These are phyloP conservation scores for Helicolenus hilgendorfi DNA, from an alignment of 2,797 vertebrate species.

Conservation along the genomic window DNA sequence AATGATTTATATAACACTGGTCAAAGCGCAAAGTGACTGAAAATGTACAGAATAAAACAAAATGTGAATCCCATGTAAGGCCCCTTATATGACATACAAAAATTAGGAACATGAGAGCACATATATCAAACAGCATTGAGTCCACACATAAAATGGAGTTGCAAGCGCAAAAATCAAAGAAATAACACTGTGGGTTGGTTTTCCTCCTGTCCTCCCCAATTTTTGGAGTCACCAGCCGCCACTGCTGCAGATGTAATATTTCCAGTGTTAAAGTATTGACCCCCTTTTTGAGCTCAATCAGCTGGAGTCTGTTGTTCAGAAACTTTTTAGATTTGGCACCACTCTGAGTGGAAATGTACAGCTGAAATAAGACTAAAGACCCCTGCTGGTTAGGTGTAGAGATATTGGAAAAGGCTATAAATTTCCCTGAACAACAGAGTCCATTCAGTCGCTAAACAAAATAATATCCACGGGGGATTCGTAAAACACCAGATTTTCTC, in stretches of 20 bases:
- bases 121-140: too few relatives aligned
- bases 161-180: too few relatives aligned
- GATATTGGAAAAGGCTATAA: slow-evolving; percentile 42
- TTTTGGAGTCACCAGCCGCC: too few relatives aligned
- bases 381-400: slow-evolving; percentile 46
- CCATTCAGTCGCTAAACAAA: slow-evolving; percentile 49
- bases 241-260: background rate
- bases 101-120: too few relatives aligned
- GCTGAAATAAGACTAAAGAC: slow-evolving; percentile 24
- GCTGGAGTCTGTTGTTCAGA: slow-evolving; percentile 27
- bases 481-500: slow-evolving; percentile 75
- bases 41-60: too few relatives aligned
- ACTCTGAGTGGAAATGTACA: slow-evolving; percentile 20
- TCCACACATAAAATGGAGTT: too few relatives aligned
- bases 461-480: slow-evolving; percentile 55
- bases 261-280: slow-evolving; percentile 17
- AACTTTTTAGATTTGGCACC: slow-evolving; percentile 18
- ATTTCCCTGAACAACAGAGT: slow-evolving; percentile 49
- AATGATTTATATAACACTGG: too few relatives aligned
- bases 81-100: too few relatives aligned
- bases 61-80: too few relatives aligned
- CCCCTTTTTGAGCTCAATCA: slow-evolving; percentile 37
- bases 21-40: too few relatives aligned
- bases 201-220: too few relatives aligned
- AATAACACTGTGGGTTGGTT: too few relatives aligned